phyloP scores from a whole-genome alignment of 1,140 invertebrate species.

The Lycorma delicatula region DNA sequence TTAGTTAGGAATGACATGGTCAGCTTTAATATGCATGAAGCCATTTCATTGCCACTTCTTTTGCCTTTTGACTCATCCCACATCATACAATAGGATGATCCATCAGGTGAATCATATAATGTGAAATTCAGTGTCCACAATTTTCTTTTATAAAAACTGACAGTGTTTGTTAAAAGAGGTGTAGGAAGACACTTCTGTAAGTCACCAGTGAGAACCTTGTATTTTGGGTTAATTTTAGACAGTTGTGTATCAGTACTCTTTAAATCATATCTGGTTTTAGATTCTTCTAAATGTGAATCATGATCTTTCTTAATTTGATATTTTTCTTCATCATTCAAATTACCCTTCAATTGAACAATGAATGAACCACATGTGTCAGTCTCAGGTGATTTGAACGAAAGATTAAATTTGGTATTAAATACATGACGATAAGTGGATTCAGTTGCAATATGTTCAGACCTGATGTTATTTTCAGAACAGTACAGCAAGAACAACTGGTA shows the following conservation, averaged over 20 bases:
- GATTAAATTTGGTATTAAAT: conserved; percentile 15
- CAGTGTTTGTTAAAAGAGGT: conserved; percentile 12
- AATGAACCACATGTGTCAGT: conserved; percentile 16
- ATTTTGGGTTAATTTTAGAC: background rate
- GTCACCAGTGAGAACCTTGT: conserved; percentile 15
- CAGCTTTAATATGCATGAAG: conserved; percentile 15
- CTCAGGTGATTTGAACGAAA: conserved; percentile 15
- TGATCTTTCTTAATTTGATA: conserved; percentile 8
- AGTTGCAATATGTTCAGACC: conserved; percentile 4
- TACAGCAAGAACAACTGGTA: conserved; percentile 11
- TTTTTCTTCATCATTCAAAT: conserved; percentile 17
- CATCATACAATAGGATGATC: conserved; percentile 14
- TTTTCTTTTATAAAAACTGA: conserved; percentile 19
- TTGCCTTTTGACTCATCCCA: conserved; percentile 19
- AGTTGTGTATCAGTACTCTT: conserved; percentile 9
- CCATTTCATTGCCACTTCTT: conserved; percentile 17
- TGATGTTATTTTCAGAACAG: conserved; percentile 12
- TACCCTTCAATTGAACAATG: conserved; percentile 10
- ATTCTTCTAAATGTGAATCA: conserved; percentile 15
- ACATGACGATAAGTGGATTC: conserved; percentile 14
- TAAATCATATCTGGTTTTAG: conserved; percentile 12
- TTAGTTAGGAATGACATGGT: conserved; percentile 15
- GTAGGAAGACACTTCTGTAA: conserved; percentile 12
- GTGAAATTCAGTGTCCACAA: conserved; percentile 16
- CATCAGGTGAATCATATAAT: conserved; percentile 15